These are phyloP conservation scores for Oncorhynchus nerka DNA, from an alignment of 2,113 vertebrate species.

Conservation along the genomic window DNA sequence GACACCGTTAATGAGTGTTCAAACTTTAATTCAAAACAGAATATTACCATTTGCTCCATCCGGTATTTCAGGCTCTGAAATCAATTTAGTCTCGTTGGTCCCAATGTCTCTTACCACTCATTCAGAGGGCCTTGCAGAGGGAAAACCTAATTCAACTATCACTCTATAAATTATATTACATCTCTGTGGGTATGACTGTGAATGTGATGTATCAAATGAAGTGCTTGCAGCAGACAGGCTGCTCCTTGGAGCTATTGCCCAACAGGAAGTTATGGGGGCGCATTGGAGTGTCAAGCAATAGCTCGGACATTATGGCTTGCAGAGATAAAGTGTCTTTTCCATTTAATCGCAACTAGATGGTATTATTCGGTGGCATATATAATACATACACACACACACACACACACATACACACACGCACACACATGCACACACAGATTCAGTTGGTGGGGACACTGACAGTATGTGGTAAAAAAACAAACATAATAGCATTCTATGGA, in stretches of 20 bases:
- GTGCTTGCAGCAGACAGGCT: constrained; percentile 45
- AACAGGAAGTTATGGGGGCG: neutral
- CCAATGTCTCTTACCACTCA: constrained; percentile 28
- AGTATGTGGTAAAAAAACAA: too few species aligned
- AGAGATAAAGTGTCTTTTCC: neutral
- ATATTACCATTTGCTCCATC: constrained; percentile 27
- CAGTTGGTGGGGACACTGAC: neutral
- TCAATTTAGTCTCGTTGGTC: constrained; percentile 43
- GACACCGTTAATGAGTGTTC: constrained; percentile 55
- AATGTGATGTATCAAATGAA: constrained; percentile 58
- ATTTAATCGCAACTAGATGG: neutral
- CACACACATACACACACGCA: neutral
- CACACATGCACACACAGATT: neutral
- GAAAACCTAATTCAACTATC: constrained; percentile 55
- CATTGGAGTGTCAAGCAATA: neutral
- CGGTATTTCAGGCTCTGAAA: constrained; percentile 50
- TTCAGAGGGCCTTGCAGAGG: constrained; percentile 37
- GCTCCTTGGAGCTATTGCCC: constrained; percentile 27
- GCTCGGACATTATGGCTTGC: neutral
- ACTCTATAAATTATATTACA: constrained; percentile 62
- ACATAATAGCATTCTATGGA: too few species aligned
- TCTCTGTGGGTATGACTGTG: constrained; percentile 45
- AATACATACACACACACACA: neutral
- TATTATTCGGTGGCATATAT: neutral
- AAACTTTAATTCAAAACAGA: constrained; percentile 51